phyloP scores from a whole-genome alignment of 37 sponge, comb jelly and placozoan genomes.

The Ianthella basta region DNA sequence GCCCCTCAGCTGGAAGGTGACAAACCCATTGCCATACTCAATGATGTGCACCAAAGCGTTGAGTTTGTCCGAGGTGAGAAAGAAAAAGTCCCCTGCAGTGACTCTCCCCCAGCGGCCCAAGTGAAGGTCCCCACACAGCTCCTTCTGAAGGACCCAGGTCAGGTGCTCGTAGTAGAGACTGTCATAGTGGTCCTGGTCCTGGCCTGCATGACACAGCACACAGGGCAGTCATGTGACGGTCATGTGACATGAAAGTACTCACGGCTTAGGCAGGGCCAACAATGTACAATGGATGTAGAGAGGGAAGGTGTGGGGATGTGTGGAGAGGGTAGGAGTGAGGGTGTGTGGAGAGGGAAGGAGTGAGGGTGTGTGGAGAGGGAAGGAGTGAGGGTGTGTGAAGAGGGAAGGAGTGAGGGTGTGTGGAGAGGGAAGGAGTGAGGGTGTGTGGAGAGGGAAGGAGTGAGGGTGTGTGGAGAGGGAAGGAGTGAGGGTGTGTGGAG shows the following conservation, averaged over 20 bases:
- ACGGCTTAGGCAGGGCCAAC: not conserved
- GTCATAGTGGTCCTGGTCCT: constrained; percentile 83
- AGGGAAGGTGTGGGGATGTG: not conserved
- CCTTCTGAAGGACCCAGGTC: constrained; percentile 88
- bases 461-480: too few relatives aligned
- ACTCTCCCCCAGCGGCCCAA: constrained; percentile 96
- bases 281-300: not conserved
- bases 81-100: constrained; percentile 91
- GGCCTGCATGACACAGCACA: constrained; percentile 35
- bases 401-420: too few relatives aligned
- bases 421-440: too few relatives aligned
- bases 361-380: too few relatives aligned
- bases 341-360: too few relatives aligned
- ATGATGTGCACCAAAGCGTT: constrained; percentile 96
- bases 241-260: not conserved
- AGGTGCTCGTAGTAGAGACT: constrained; percentile 98
- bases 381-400: too few relatives aligned
- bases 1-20: constrained; percentile 96
- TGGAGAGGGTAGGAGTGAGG: too few relatives aligned
- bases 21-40: constrained; percentile 95
- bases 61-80: constrained; percentile 87
- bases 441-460: too few relatives aligned
- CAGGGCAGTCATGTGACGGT: too few relatives aligned
- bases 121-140: constrained; percentile 87
- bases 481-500: too few relatives aligned